Base-by-base conservation (phyloP, 2,888 invertebrate genomes). In the Acrobasis suavella region DNA sequence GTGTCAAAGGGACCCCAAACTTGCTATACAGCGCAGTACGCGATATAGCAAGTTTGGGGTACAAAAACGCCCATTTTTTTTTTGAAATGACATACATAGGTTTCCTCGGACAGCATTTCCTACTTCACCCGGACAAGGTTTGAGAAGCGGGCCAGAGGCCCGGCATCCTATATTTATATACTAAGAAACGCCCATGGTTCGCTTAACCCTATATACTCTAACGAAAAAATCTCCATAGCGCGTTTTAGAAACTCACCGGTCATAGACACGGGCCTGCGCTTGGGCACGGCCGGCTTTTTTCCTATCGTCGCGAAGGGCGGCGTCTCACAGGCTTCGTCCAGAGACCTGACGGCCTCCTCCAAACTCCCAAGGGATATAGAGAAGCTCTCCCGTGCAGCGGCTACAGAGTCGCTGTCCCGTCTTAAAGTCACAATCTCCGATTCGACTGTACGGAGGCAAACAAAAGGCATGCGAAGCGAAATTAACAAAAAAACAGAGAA, bases 191-290 rank as follows among this genome's bases (percentile, higher is more conserved):
- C 2, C 22, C 32, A 32, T 32, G 32, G 0, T 32, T 32, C 2
- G 32, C 32, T 32, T 32, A 2, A 32, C 32, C 7, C 32, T 7
- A 32, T 0, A 32, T 32, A 32, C 32, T 32, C 32, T 8, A 8
- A 6, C 7, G 2, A 46, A 14, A 46, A 14, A 46, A 46, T 14
- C 14, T 46, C n/a, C n/a, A 6, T 46, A 46, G 6, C 14, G 14
- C 46, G 14, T 46, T 46, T 46, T 16, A 55, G n/a, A 15, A 42
- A 73, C 87, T 87, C 81, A 94, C 94, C 94, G 81, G 93, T 89
- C 93, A 94, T 94, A 62, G 94, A 94, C 42, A 94, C 80, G 9
- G 94, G 94, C 65, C 94, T 82, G 64, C 94, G 85, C 71, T 94
- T 93, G 0, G 92, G 92, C 68, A 92, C 91, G 5, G 91, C 91